Percentiles rank a stretch among this genome's conserved stretches.
Evolutionary conservation across 2,113 vertebrate species (phyloP).

Genomic region (Notothenia rossii): DNA sequence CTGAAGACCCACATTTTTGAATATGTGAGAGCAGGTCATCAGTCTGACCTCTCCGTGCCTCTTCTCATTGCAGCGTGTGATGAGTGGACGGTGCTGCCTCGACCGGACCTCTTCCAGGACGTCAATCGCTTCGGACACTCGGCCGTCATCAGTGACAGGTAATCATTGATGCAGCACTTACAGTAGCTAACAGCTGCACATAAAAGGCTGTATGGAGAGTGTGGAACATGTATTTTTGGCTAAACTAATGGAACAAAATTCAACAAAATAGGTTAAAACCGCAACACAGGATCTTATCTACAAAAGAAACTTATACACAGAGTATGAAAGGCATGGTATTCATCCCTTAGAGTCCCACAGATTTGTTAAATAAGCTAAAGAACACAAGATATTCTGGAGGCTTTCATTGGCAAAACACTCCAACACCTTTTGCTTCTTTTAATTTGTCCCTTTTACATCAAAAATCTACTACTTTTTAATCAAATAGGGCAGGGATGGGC

Average conservation of each 20-base stretch:
- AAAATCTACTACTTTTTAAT: neutral
- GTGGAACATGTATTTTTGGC: neutral
- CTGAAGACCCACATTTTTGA: conserved; percentile 27
- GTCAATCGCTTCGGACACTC: conserved; percentile 97
- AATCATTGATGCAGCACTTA: conserved; percentile 27
- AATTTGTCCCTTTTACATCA: neutral
- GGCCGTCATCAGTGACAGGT: conserved; percentile 90
- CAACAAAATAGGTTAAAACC: neutral
- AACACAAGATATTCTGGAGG: no score
- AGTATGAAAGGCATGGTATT: neutral
- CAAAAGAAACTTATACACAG: no score
- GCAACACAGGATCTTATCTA: no score
- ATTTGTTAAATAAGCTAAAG: no score
- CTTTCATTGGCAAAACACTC: no score
- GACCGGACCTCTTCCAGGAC: conserved; percentile 89
- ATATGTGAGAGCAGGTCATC: neutral
- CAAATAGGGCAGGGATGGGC: neutral
- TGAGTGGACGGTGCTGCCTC: conserved; percentile 91
- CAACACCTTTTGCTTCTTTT: neutral
- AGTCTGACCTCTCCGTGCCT: conserved; percentile 30
- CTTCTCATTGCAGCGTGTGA: conserved; percentile 88
- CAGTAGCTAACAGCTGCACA: neutral
- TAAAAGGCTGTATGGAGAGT: neutral
- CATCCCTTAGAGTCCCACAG: neutral
- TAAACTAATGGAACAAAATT: neutral